Evolutionary conservation across 2,113 vertebrate species (phyloP).

Genomic region (Bombycilla garrulus): DNA sequence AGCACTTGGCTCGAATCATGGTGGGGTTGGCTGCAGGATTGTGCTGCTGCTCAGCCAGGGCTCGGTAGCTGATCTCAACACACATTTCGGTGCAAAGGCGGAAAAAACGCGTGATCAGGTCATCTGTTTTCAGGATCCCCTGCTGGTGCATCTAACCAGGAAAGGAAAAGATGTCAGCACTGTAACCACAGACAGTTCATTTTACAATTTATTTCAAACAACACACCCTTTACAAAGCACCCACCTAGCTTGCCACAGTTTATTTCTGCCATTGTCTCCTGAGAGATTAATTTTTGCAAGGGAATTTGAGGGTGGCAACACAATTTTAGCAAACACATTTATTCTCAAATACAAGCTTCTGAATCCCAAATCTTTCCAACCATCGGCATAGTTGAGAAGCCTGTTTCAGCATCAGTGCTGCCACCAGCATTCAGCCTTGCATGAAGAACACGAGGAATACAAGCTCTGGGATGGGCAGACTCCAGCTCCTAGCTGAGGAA

Average conservation of each 20-base stretch:
- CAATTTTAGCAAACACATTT: not conserved
- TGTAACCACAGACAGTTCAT: not conserved
- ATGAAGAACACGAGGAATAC: rapidly evolving
- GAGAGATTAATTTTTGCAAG: not conserved
- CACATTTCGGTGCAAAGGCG: slow-evolving; percentile 99
- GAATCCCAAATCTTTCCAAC: not conserved
- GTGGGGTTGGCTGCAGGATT: slow-evolving; percentile 96
- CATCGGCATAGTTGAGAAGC: not conserved
- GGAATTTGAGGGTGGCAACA: not conserved
- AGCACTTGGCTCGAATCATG: slow-evolving; percentile 98
- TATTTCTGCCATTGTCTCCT: not conserved
- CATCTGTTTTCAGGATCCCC: slow-evolving; percentile 97
- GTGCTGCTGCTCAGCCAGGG: slow-evolving; percentile 97
- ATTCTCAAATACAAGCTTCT: not conserved
- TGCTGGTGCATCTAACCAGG: slow-evolving; percentile 93
- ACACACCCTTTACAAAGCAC: not conserved
- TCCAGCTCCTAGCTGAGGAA: not conserved
- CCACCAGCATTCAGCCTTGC: not conserved
- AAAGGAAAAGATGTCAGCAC: not conserved
- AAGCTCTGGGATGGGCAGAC: not conserved
- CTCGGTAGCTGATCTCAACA: slow-evolving; percentile 97
- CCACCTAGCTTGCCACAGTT: not conserved
- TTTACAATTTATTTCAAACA: not conserved
- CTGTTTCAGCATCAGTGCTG: not conserved
- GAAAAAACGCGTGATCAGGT: slow-evolving; percentile 97